A percentile compares a stretch with the other conserved stretches of the same genome.
These are phyloP conservation scores for Diabrotica undecimpunctata DNA, from an alignment of 1,140 invertebrate species.

Conservation along the genomic window DNA sequence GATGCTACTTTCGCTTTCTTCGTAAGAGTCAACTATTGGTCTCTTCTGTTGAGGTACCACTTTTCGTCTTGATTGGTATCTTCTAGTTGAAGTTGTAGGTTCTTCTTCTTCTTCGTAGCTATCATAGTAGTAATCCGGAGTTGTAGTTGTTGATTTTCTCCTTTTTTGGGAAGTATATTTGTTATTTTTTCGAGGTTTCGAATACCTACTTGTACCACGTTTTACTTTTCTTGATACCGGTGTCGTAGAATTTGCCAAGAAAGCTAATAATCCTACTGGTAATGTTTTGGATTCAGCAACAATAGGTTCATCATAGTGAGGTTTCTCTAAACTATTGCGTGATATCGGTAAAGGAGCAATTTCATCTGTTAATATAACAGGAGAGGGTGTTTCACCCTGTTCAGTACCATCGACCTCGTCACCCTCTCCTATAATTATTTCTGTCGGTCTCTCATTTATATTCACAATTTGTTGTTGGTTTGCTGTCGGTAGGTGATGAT, in stretches of 20 bases:
- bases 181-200: conserved; percentile 15
- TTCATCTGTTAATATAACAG: neutral
- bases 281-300: conserved; percentile 11
- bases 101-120: conserved; percentile 18
- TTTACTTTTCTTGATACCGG: conserved; percentile 9
- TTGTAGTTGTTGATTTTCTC: conserved; percentile 13
- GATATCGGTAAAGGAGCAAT: neutral
- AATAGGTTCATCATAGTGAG: conserved; percentile 3
- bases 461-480: conserved; percentile 21
- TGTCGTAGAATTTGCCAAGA: conserved; percentile 1
- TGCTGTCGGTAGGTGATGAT: conserved; percentile 17
- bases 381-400: neutral
- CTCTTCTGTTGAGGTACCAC: conserved; percentile 6
- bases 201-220: conserved; percentile 9
- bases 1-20: conserved; percentile 16
- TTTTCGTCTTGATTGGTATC: conserved; percentile 7
- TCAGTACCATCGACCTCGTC: conserved; percentile 9
- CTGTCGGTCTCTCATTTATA: conserved; percentile 11
- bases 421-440: conserved; percentile 11
- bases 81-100: conserved; percentile 4
- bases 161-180: conserved; percentile 13
- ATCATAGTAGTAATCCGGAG: conserved; percentile 20
- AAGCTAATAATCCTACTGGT: neutral
- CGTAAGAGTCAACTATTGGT: conserved; percentile 17
- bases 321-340: conserved; percentile 5